Percentiles rank a stretch among this genome's conserved stretches.
Conservation (phyloP, 2,888 invertebrate species). For the Loripinus fragilis region DNA sequence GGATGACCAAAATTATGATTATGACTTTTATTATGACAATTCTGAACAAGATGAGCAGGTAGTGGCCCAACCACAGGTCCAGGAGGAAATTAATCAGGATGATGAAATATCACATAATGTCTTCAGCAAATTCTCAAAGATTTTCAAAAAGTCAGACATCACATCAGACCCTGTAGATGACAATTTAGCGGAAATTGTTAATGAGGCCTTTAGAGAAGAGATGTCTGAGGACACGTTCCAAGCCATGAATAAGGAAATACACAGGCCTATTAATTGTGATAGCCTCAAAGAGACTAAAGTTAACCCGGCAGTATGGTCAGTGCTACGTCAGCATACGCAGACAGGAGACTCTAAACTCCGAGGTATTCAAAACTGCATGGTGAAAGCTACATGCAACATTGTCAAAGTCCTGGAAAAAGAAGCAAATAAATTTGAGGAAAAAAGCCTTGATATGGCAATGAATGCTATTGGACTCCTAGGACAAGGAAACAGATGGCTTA, state of each 20-base stretch:
- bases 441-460: too few relatives aligned
- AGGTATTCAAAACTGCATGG: constrained; percentile 41
- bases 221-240: constrained; percentile 31
- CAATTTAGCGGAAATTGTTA: too few relatives aligned
- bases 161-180: constrained; percentile 22
- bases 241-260: constrained; percentile 22
- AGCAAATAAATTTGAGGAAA: constrained; percentile 10
- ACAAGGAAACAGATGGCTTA: constrained; percentile 36
- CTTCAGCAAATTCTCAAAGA: constrained; percentile 17
- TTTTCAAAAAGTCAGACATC: constrained; percentile 29
- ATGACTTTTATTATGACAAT: background rate
- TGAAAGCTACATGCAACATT: too few relatives aligned
- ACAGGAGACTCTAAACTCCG: constrained; percentile 32
- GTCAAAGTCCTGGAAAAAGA: too few relatives aligned
- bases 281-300: too few relatives aligned
- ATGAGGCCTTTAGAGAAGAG: constrained; percentile 20
- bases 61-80: background rate
- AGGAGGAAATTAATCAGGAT: background rate
- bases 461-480: constrained; percentile 29
- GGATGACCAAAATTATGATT: background rate
- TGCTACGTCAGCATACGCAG: constrained; percentile 25
- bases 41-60: background rate
- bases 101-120: background rate
- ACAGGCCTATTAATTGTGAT: too few relatives aligned
- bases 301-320: too few relatives aligned